Percentiles rank a stretch among this genome's conserved stretches.
Evolutionary conservation across 2,888 invertebrate genomes (phyloP).

Genomic region (Eupeodes latifasciatus): DNA sequence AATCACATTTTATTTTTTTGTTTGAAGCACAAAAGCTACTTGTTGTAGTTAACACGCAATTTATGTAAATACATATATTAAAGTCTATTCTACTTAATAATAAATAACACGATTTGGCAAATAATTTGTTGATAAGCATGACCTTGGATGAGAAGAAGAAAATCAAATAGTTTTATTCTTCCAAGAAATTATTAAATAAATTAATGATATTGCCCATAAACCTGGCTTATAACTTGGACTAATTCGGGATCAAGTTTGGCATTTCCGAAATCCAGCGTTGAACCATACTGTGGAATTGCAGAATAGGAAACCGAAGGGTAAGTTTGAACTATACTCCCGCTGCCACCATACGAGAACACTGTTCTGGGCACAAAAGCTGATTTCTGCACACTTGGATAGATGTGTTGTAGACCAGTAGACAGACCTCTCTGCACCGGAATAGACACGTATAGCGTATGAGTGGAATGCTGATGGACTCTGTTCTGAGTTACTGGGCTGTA

Average conservation of each 20-base stretch:
- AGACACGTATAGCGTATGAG: conserved; percentile 36
- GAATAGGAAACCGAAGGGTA: conserved; percentile 67
- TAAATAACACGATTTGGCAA: conserved; percentile 33
- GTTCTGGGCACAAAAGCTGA: conserved; percentile 26
- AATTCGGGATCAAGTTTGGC: conserved; percentile 58
- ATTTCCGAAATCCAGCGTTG: conserved; percentile 52
- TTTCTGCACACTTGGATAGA: conserved; percentile 41
- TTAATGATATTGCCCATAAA: conserved; percentile 37
- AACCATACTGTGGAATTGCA: conserved; percentile 44
- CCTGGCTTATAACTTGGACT: conserved; percentile 52
- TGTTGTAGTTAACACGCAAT: background rate
- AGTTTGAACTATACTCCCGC: conserved; percentile 45
- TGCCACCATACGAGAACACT: conserved; percentile 41
- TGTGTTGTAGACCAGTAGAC: conserved; percentile 23
- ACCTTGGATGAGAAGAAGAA: background rate
- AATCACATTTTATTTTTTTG: conserved; percentile 52
- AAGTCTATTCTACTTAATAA: conserved; percentile 4
- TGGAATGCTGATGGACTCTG: conserved; percentile 47
- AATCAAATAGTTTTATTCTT: background rate
- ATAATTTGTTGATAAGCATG: background rate
- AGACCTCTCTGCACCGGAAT: conserved; percentile 29
- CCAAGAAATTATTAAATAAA: background rate
- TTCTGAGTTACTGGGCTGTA: conserved; percentile 45
- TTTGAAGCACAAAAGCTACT: background rate
- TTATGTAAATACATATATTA: background rate